A percentile compares a stretch with the other conserved stretches of the same genome.
Conservation (phyloP, 2,888 invertebrate genomes). For the Agriotes lineatus region DNA sequence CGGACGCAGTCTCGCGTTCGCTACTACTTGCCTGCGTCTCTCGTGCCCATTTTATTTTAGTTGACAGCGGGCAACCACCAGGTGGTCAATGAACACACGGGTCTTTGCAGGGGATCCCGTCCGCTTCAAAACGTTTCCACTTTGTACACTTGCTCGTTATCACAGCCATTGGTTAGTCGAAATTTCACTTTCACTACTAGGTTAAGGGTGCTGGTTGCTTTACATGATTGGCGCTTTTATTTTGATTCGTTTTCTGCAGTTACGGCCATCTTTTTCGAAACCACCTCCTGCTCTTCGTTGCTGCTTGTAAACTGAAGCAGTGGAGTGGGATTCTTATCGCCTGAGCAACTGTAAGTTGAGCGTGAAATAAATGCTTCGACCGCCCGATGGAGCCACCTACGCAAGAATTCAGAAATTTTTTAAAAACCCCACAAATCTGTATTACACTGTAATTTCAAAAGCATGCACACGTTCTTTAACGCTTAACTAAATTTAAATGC, state of each 20-base stretch:
- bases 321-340: slow-evolving; percentile 18
- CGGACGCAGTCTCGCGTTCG: slow-evolving; percentile 32
- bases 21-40: slow-evolving; percentile 12
- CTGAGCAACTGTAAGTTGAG: slow-evolving; percentile 18
- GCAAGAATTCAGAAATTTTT: no score
- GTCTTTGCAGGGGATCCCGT: slow-evolving; percentile 14
- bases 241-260: slow-evolving; percentile 45
- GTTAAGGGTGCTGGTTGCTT: slow-evolving; percentile 12
- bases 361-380: no score
- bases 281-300: slow-evolving; percentile 42
- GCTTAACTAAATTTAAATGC: no score
- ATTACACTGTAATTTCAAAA: no score
- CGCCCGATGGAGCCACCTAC: no score
- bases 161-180: slow-evolving; percentile 36
- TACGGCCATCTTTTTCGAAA: slow-evolving; percentile 48
- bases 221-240: slow-evolving; percentile 38
- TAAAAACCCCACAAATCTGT: no score
- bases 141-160: slow-evolving; percentile 30
- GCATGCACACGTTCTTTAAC: no score
- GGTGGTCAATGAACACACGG: slow-evolving; percentile 61
- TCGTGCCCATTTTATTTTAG: slow-evolving; percentile 58
- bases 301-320: slow-evolving; percentile 30
- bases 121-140: slow-evolving; percentile 23
- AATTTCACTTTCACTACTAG: slow-evolving; percentile 4
- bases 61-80: slow-evolving; percentile 59